Evolutionary conservation across 2,888 invertebrate species (phyloP), one percentile per base, ranked within the genome.

Genomic region (Harpagoxenus sublaevis): DNA sequence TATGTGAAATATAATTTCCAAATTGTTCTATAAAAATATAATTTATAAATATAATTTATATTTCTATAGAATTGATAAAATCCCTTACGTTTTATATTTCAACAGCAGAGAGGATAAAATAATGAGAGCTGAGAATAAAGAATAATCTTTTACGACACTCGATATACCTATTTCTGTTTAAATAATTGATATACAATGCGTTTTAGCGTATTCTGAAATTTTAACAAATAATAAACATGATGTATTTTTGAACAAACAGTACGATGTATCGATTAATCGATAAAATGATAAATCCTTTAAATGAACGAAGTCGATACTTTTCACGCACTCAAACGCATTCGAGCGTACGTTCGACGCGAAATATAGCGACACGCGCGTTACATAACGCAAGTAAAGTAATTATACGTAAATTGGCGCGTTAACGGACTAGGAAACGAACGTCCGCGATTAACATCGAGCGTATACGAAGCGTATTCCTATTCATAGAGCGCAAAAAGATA

Each of bases 301-400:
- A 75, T 3, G 39, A 55, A 57, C 23, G 10, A 3, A 12, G 8
- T 57, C 42, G 23, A 51, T 77, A 63, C 0, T 68, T 68, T 57
- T 12, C 31, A n/a, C 8, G 31, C 42, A 12, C 8, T 12, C n/a
- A 42, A 31, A 66, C n/a, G 9, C 4, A 28, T 42, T 28, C 53
- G 68, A 78, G 28, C 18, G 45, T 31, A 57, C 57, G 45, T 68
- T 57, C 45, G 31, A 35, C 15, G 12, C 15, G 12, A 55, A 66
- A 70, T 28, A 48, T 6, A 18, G 42, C 12, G 9, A 15, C 3
- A 5, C 5, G 12, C 4, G 18, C 18, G 23, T 79, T 79, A 60
- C 8, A 60, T 70, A 70, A 79, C 45, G 15, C 57, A 48, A 57
- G 35, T 55, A 28, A 42, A 66, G 3, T 15, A 70, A 78, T 70